Evolutionary conservation across 2,113 vertebrate species (phyloP), one percentile per base, ranked within the genome.

Genomic region (Corythornis vintsioides): DNA sequence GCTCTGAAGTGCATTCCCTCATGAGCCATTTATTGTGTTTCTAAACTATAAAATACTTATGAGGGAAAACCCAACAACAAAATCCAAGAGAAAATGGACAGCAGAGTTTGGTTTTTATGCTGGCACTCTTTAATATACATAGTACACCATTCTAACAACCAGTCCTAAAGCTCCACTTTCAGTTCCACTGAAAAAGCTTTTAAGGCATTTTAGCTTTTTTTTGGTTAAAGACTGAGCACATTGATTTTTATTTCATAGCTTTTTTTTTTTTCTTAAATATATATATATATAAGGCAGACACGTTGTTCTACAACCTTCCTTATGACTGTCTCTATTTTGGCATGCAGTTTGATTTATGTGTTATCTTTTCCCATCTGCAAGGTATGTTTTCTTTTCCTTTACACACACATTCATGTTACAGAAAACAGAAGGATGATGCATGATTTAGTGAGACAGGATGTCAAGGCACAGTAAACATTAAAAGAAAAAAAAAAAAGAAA

Each of bases 371-470:
- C 84, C 47, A 64, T 59, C 67, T 82, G 79, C 69, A 67, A 91
- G 81, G 28, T 35, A 29, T 47, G 26, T 59, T 88, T 96, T 61
- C 55, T n/a, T 89, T 96, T 86, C 40, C 61, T 55, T 88, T 53
- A 35, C n/a, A 82, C 19, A 70, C 61, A 72, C 50, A 63, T 71
- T 88, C 64, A 59, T 38, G 65, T 42, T 45, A 78, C 24, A 85
- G 42, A 86, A 94, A 79, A 75, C 29, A 90, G 11, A 45, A 88
- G 21, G 48, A 67, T 63, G 50, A 60, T 53, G 31, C 65, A 55
- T 56, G 50, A 18, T 70, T 94, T 89, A 88, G 65, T 63, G 65
- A 92, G 53, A 29, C 87, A 95, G 76, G 70, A 93, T 69, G 59
- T 88, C 70, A 94, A 92, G 75, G 67, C 43, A 83, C 22, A 77